Conservation (phyloP, 1,140 invertebrate genomes). For the Drosophila leontia region DNA sequence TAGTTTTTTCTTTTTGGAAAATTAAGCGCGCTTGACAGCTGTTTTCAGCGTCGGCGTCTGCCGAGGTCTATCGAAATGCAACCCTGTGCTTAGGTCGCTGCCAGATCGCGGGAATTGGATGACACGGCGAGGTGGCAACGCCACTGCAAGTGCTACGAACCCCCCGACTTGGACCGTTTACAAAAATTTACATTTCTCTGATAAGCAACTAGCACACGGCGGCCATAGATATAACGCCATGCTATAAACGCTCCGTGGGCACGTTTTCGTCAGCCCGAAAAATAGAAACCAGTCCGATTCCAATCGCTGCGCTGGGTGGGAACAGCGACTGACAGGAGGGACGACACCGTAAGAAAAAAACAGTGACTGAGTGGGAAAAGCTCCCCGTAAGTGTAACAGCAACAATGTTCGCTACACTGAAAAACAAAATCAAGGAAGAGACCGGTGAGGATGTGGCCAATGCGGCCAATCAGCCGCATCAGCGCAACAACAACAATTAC, state of each 20-base stretch:
- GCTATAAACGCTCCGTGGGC: constrained; percentile 54
- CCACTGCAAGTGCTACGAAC: constrained; percentile 10
- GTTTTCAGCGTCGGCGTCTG: constrained; percentile 35
- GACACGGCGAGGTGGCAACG: constrained; percentile 19
- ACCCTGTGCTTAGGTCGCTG: not conserved
- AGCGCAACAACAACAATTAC: constrained; percentile 82
- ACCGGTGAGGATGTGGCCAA: constrained; percentile 89
- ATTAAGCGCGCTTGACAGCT: constrained; percentile 53
- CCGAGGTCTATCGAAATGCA: constrained; percentile 17
- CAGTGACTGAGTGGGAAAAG: constrained; percentile 18
- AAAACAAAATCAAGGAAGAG: constrained; percentile 92
- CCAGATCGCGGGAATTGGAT: constrained; percentile 5
- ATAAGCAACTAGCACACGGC: constrained; percentile 58
- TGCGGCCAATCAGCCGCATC: constrained; percentile 39
- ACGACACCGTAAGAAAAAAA: constrained; percentile 23
- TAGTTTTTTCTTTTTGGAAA: constrained; percentile 36
- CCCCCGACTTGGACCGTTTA: constrained; percentile 50
- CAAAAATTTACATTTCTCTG: constrained; percentile 72
- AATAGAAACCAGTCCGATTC: constrained; percentile 20
- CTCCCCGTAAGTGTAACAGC: constrained; percentile 1
- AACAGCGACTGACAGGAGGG: not conserved
- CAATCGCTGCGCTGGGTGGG: constrained; percentile 24
- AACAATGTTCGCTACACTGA: constrained; percentile 88
- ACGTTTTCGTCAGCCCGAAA: constrained; percentile 36
- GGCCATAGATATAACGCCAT: constrained; percentile 47